Percentiles rank a stretch among this genome's conserved stretches.
Conservation (phyloP, 35 echinoderm and acorn worm species). For the Hemicentrotus pulcherrimus region DNA sequence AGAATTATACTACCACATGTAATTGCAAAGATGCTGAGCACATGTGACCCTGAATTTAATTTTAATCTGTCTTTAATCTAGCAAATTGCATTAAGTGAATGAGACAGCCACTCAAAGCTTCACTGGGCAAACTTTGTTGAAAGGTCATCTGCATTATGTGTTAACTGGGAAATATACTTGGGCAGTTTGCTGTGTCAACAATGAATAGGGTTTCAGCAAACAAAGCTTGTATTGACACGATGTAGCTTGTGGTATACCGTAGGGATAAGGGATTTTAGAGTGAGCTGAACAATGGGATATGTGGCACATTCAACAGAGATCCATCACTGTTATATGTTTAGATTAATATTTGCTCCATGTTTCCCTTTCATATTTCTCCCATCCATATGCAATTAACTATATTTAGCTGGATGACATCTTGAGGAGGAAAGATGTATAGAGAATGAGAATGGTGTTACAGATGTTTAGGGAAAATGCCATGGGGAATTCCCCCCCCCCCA, state of each 20-base stretch:
- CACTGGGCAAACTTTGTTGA: not conserved
- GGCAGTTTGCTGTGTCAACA: constrained; percentile 8
- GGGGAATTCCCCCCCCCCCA: no score
- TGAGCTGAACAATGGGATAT: not conserved
- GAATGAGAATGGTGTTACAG: no score
- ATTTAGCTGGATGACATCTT: no score
- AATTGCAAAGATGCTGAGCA: not conserved
- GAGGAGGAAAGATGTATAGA: no score
- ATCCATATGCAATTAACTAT: no score
- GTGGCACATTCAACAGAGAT: not conserved
- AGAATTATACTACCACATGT: no score
- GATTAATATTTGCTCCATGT: not conserved
- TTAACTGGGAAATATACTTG: not conserved
- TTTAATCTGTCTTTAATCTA: not conserved
- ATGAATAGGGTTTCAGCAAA: not conserved
- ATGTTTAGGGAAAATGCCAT: no score
- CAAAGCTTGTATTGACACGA: not conserved
- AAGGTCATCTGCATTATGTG: not conserved
- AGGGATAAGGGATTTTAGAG: not conserved
- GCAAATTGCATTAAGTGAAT: constrained; percentile 3
- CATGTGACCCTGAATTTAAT: not conserved
- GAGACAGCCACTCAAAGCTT: not conserved
- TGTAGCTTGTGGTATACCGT: not conserved
- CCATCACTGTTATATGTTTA: not conserved
- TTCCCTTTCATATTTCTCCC: no score